These are phyloP conservation scores for Porites cylindrica DNA, from an alignment of 92 coral and sea anemone species.

Conservation along the genomic window DNA sequence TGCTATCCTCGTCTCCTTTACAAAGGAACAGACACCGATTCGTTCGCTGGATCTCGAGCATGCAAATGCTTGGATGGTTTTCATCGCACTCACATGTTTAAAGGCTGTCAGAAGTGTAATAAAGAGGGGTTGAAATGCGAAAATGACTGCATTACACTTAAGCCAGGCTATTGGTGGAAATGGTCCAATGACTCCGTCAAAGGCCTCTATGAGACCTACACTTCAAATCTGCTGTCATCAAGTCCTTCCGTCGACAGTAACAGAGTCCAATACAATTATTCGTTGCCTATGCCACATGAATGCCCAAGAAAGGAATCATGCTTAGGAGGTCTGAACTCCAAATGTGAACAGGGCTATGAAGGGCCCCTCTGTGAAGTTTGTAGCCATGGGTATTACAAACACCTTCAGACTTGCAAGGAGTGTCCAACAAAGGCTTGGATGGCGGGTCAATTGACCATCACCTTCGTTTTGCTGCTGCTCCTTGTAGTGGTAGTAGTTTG, in stretches of 20 bases:
- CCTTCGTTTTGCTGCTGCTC: not conserved
- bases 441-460: slow-evolving; percentile 17
- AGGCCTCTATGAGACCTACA: slow-evolving; percentile 28
- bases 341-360: not conserved
- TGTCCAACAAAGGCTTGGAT: slow-evolving; percentile 16
- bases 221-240: slow-evolving; percentile 20
- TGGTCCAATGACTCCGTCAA: slow-evolving; percentile 37
- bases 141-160: slow-evolving; percentile 46
- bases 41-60: slow-evolving; percentile 27
- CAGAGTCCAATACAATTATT: not conserved
- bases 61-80: slow-evolving; percentile 49
- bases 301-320: slow-evolving; percentile 24
- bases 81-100: slow-evolving; percentile 59
- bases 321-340: not conserved
- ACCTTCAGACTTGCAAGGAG: not conserved
- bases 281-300: not conserved
- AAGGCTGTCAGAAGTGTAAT: slow-evolving; percentile 39
- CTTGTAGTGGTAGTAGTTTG: not conserved
- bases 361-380: slow-evolving; percentile 21
- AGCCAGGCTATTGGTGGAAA: slow-evolving; percentile 52
- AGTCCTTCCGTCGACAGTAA: not conserved
- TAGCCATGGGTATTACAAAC: not conserved
- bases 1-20: not conserved
- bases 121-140: slow-evolving; percentile 22
- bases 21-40: slow-evolving; percentile 1